Conservation (phyloP, 2,888 invertebrate genomes). For the Norana najaformis region DNA sequence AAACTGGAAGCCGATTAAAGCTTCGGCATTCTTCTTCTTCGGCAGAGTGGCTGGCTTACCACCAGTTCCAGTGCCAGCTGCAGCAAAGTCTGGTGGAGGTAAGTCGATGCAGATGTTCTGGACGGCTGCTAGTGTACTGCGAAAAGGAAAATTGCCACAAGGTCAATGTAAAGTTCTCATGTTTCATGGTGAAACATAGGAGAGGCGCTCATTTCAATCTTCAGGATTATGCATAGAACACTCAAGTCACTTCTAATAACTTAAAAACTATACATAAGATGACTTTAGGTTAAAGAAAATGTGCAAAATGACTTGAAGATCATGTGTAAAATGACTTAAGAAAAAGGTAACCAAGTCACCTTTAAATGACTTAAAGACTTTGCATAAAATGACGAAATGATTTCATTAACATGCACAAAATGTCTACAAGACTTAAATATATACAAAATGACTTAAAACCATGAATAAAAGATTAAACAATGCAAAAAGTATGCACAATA, state of each 20-base stretch:
- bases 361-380: neutral
- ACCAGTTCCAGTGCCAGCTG: neutral
- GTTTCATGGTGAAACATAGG: neutral
- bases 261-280: neutral
- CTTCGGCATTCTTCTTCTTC: constrained; percentile 38
- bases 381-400: no score
- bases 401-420: no score
- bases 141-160: constrained; percentile 62
- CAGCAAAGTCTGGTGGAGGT: neutral
- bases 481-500: neutral
- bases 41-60: constrained; percentile 34
- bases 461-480: neutral
- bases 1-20: neutral
- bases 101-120: constrained; percentile 72
- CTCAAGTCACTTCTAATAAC: neutral
- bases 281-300: no score
- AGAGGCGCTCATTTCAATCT: neutral
- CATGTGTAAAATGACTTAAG: no score
- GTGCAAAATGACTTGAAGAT: no score
- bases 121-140: constrained; percentile 97
- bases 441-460: neutral
- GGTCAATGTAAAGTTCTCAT: neutral
- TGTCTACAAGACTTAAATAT: no score
- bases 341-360: no score
- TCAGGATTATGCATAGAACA: neutral